These are phyloP conservation scores for Noctua comes DNA, from an alignment of 2,888 invertebrate species.

Conservation along the genomic window DNA sequence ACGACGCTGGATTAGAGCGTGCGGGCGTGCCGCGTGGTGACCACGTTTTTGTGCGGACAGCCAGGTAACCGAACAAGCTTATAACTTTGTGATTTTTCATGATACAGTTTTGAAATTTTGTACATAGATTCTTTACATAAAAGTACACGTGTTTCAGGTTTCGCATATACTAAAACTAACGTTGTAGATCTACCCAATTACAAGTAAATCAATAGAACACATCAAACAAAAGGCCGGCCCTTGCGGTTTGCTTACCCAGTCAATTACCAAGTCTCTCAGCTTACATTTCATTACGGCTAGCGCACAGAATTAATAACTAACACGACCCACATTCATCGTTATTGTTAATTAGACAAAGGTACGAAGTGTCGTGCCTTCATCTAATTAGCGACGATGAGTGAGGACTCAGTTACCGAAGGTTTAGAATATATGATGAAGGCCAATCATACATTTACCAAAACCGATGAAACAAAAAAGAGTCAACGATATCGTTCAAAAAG, in stretches of 20 bases:
- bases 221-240: neutral
- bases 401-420: neutral
- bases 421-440: neutral
- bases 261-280: slow-evolving; percentile 22
- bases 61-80: no score
- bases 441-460: neutral
- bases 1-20: no score
- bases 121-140: no score
- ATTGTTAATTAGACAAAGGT: neutral
- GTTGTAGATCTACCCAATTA: neutral
- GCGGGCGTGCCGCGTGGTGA: no score
- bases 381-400: neutral
- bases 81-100: no score
- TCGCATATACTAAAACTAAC: no score
- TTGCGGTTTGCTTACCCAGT: neutral
- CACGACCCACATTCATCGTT: slow-evolving; percentile 5
- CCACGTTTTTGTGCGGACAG: no score
- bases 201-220: slow-evolving; percentile 5
- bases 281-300: slow-evolving; percentile 28
- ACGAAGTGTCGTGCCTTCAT: neutral
- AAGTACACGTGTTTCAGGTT: no score
- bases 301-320: slow-evolving; percentile 27
- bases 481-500: no score
- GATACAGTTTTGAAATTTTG: no score
- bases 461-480: no score